Evolutionary conservation across 2,113 vertebrate genomes (phyloP).

Genomic region (Antennarius striatus): DNA sequence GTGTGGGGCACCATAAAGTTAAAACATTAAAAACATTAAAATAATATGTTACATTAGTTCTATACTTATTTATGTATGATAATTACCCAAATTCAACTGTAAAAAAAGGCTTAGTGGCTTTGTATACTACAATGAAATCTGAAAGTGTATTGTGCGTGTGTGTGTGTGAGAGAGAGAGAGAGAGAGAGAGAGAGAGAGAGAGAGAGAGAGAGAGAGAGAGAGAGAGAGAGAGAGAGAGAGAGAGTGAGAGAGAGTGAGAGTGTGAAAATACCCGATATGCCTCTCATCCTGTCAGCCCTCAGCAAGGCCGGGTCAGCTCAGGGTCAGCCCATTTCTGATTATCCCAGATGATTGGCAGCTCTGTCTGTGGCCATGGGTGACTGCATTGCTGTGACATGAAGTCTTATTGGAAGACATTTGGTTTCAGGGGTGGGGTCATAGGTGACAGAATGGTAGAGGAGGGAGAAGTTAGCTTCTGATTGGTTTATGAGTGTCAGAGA

Average conservation of each 20-base stretch:
- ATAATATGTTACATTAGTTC: neutral
- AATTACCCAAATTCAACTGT: neutral
- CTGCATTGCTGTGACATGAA: slow-evolving; percentile 41
- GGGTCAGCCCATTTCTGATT: slow-evolving; percentile 71
- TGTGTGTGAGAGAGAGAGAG: too few relatives aligned
- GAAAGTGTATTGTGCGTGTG: neutral
- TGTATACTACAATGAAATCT: too few relatives aligned
- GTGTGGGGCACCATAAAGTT: slow-evolving; percentile 8
- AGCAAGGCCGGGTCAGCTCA: slow-evolving; percentile 59
- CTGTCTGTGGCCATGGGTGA: slow-evolving; percentile 63
- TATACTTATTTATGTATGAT: neutral
- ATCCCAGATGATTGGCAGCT: slow-evolving; percentile 71
- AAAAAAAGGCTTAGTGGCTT: neutral
- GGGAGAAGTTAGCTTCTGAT: slow-evolving; percentile 69
- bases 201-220: too few relatives aligned
- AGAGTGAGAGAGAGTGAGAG: slow-evolving; percentile 9
- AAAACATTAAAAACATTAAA: neutral
- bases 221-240: neutral
- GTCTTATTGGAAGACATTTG: slow-evolving; percentile 67
- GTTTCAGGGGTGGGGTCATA: slow-evolving; percentile 67
- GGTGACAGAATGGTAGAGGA: slow-evolving; percentile 52
- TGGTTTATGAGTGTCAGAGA: slow-evolving; percentile 75
- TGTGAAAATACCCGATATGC: slow-evolving; percentile 40
- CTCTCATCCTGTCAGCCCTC: slow-evolving; percentile 44
- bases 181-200: too few relatives aligned